Evolutionary conservation across 2,113 vertebrate genomes (phyloP), one percentile per base, ranked within the genome.

Genomic region (Leuciscus idus): DNA sequence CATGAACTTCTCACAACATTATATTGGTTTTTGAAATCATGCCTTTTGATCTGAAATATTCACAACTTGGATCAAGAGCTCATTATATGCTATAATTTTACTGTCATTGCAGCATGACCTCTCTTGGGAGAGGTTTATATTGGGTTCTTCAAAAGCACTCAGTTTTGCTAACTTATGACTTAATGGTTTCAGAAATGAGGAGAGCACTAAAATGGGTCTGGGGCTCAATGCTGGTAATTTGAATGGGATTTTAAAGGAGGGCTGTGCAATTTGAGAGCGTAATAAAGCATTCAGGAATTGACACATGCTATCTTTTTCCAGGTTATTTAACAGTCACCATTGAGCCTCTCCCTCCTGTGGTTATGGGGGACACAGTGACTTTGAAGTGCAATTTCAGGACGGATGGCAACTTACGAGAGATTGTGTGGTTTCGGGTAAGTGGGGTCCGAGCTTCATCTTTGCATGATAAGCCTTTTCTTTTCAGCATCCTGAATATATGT

Each of bases 301-400:
- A 68, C 50, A 79, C 15, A 43, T 82, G 50, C 57, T 83, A 85
- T 85, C 88, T 81, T 86, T 76, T 86, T 72, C 5, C 91, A 98
- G 97, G 95, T 74, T 98, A 98, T 91, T 90, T 99, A 92, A 97
- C 96, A 0, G 97, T 99, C 88, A 96, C 94, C 92, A 97, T 97
- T 1, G 97, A 98, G 86, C 96, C 97, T 1, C 95, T 97, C 59
- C 96, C 96, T 0, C 96, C 96, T 0, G 97, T 97, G 62, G 96
- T 99, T 87, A 96, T 97, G 33, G 98, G 98, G 85, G 98, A 99
- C 3, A 96, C 98, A 0, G 96, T 98, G 85, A 98, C 97, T 21
- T 91, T 99, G 85, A 98, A 97, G 95, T 99, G 98, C 90, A 98
- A 97, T 95, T 98, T 98, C 95, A 96, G 95, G 92, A 98, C 98